Conservation (phyloP, 92 coral and sea anemone species). For the Heteractis magnifica region DNA sequence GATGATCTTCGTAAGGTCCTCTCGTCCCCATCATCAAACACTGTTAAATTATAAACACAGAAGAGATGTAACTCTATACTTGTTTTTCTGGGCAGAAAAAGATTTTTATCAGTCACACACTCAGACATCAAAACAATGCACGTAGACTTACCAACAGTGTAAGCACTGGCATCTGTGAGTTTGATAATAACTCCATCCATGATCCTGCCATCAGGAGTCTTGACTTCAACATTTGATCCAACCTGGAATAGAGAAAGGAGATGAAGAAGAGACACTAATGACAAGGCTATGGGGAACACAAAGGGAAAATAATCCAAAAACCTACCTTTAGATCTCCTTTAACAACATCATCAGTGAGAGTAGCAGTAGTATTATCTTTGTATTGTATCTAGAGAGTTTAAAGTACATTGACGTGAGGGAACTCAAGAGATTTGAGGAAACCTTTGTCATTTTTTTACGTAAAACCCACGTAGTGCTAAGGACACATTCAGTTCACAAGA, state of each 20-base stretch:
- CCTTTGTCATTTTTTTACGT: slow-evolving; percentile 9
- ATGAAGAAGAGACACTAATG: slow-evolving; percentile 5
- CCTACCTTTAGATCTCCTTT: slow-evolving; percentile 85
- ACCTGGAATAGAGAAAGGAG: slow-evolving; percentile 52
- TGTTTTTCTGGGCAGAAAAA: slow-evolving; percentile 20
- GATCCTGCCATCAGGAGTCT: slow-evolving; percentile 78
- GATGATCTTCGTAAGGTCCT: slow-evolving; percentile 92
- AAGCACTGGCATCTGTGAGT: slow-evolving; percentile 94
- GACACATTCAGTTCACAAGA: slow-evolving; percentile 2
- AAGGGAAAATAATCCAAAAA: slow-evolving; percentile 1
- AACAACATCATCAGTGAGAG: slow-evolving; percentile 89
- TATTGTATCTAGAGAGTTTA: slow-evolving; percentile 64
- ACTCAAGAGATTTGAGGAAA: slow-evolving; percentile 17
- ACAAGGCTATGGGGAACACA: slow-evolving; percentile 13
- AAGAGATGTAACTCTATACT: slow-evolving; percentile 28
- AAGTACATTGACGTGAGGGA: slow-evolving; percentile 7
- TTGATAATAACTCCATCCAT: slow-evolving; percentile 81
- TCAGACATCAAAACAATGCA: slow-evolving; percentile 6
- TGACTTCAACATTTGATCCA: slow-evolving; percentile 77
- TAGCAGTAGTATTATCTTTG: slow-evolving; percentile 76
- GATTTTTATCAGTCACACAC: neutral
- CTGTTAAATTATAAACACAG: slow-evolving; percentile 43
- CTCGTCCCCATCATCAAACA: slow-evolving; percentile 99
- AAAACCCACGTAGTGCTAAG: slow-evolving; percentile 10
- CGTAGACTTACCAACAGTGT: slow-evolving; percentile 85